These are phyloP conservation scores for Synanceia verrucosa DNA, from an alignment of 2,797 vertebrate species.

Conservation along the genomic window DNA sequence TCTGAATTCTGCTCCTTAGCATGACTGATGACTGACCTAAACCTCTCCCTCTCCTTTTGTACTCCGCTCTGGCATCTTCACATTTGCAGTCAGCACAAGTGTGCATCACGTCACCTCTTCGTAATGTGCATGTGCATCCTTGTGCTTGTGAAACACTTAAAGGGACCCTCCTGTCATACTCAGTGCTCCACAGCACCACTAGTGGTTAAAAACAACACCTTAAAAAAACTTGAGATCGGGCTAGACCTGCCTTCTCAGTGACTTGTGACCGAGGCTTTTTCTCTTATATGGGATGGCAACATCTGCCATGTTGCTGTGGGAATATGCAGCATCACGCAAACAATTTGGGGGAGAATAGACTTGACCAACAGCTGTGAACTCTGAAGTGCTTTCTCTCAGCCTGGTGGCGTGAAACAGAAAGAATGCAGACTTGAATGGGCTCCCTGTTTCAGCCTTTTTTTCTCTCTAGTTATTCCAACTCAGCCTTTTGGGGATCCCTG, in stretches of 20 bases:
- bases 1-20: no score
- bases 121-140: background rate
- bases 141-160: background rate
- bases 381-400: conserved; percentile 50
- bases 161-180: background rate
- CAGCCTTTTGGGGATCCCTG: conserved; percentile 53
- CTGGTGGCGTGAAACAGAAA: conserved; percentile 46
- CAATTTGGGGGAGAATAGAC: conserved; percentile 8
- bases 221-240: background rate
- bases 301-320: conserved; percentile 37
- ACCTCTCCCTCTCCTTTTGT: background rate
- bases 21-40: background rate
- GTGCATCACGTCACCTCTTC: background rate
- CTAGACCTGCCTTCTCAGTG: background rate
- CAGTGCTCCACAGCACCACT: background rate
- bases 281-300: conserved; percentile 25
- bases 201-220: background rate
- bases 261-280: conserved; percentile 5
- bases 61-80: background rate
- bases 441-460: conserved; percentile 63
- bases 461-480: conserved; percentile 41
- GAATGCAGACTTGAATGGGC: conserved; percentile 68
- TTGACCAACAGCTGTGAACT: conserved; percentile 63
- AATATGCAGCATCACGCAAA: conserved; percentile 35
- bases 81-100: background rate